phyloP scores from a whole-genome alignment of 2,113 vertebrate genomes.

The Serranochromis macrocephalus region DNA sequence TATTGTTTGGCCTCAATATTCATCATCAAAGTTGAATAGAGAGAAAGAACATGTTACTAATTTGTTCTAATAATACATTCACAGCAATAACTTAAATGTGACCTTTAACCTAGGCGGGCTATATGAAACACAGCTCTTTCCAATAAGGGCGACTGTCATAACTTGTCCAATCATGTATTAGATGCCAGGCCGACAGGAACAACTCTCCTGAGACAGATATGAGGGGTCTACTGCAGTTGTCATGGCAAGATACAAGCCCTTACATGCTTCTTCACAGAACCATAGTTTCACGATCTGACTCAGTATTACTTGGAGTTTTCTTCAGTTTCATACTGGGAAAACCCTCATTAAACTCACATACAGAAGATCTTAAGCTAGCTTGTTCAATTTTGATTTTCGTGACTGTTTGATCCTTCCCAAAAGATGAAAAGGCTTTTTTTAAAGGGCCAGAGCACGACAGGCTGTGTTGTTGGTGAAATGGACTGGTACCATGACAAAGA shows the following conservation, averaged over 20 bases:
- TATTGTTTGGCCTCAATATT: not conserved
- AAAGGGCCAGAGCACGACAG: not conserved
- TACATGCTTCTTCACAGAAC: not conserved
- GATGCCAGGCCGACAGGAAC: not conserved
- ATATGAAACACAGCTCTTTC: not conserved
- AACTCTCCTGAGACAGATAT: not conserved
- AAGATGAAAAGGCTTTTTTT: constrained; percentile 11
- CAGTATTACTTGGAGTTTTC: not conserved
- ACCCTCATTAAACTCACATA: not conserved
- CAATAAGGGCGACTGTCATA: not conserved
- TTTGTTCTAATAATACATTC: not conserved
- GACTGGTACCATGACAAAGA: not conserved
- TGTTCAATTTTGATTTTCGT: not conserved
- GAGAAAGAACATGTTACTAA: not conserved
- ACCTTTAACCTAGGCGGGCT: not conserved
- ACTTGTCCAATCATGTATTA: not conserved
- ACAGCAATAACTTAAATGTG: not conserved
- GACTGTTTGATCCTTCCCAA: constrained; percentile 8
- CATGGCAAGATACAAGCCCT: not conserved
- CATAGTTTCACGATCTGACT: not conserved
- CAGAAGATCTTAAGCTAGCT: not conserved
- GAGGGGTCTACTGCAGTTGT: constrained; percentile 14
- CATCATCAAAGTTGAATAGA: not conserved
- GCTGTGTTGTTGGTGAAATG: not conserved
- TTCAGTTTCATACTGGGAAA: not conserved